Percentiles rank a stretch among this genome's conserved stretches.
phyloP scores from a whole-genome alignment of 2,113 vertebrate species.

The Brachionichthys hirsutus region DNA sequence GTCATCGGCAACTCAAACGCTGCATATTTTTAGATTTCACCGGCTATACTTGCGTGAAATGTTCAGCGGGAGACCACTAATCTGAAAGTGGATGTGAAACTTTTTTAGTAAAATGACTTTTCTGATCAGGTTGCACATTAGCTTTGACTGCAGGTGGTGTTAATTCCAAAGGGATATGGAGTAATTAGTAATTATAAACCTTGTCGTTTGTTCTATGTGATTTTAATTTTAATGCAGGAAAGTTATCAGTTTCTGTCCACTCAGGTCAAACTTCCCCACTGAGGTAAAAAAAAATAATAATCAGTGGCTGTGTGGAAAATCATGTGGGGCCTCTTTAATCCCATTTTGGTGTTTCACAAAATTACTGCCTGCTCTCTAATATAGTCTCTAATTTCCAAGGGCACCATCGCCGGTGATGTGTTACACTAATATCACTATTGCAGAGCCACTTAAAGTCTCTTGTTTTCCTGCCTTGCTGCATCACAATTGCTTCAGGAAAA shows the following conservation, averaged over 20 bases:
- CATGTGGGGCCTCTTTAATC: slow-evolving; percentile 14
- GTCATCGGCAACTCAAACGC: slow-evolving; percentile 14
- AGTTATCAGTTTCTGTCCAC: slow-evolving; percentile 5
- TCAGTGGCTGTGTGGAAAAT: too few relatives aligned
- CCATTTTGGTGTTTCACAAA: slow-evolving; percentile 10
- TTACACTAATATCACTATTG: not conserved
- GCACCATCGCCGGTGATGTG: not conserved
- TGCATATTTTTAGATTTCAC: slow-evolving; percentile 7
- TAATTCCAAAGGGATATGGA: not conserved
- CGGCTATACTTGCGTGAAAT: not conserved
- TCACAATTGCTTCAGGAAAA: too few relatives aligned
- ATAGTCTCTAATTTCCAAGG: not conserved
- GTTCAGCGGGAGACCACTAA: slow-evolving; percentile 4
- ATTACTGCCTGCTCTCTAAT: not conserved
- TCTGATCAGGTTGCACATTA: slow-evolving; percentile 2
- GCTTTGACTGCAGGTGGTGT: slow-evolving; percentile 3
- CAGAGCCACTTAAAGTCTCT: too few relatives aligned
- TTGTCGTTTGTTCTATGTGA: slow-evolving; percentile 18
- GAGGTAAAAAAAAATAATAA: slow-evolving; percentile 4
- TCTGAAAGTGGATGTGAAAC: slow-evolving; percentile 3
- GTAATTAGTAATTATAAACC: slow-evolving; percentile 13
- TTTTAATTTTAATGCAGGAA: slow-evolving; percentile 22
- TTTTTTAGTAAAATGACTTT: not conserved
- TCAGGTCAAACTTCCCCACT: slow-evolving; percentile 8
- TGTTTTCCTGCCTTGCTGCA: too few relatives aligned